phyloP scores from a whole-genome alignment of 2,797 vertebrate genomes.

The Botia kubotai region DNA sequence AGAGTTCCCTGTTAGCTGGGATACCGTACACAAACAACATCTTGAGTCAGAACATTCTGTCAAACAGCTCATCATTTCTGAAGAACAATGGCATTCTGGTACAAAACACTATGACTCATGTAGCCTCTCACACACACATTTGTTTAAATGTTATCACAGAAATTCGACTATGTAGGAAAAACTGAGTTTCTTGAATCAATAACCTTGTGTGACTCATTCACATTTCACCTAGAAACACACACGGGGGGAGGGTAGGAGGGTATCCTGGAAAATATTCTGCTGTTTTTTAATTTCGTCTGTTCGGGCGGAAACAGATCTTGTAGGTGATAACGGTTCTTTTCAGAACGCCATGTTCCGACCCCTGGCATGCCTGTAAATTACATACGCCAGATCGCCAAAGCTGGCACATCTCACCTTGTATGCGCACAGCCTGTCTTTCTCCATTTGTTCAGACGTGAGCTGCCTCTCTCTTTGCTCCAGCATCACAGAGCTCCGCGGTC shows the following conservation, averaged over 20 bases:
- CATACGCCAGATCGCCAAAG: constrained; percentile 26
- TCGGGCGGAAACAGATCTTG: constrained; percentile 40
- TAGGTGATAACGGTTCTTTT: constrained; percentile 57
- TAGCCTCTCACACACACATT: constrained; percentile 35
- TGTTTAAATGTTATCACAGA: background rate
- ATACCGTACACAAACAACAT: constrained; percentile 2
- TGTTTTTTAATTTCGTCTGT: constrained; percentile 35
- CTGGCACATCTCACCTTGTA: constrained; percentile 75
- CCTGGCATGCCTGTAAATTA: constrained; percentile 19
- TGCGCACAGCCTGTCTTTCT: constrained; percentile 72
- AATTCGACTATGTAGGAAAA: constrained; percentile 14
- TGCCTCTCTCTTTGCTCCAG: constrained; percentile 65
- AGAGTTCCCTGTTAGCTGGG: too few relatives aligned
- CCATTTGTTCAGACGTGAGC: constrained; percentile 62
- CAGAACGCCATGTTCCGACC: constrained; percentile 55
- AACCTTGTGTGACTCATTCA: constrained; percentile 37
- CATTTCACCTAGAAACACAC: constrained; percentile 31
- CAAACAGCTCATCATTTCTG: background rate
- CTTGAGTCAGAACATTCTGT: constrained; percentile 3
- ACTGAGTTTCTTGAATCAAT: background rate
- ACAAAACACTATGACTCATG: constrained; percentile 28
- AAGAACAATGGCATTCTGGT: background rate
- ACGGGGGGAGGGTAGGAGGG: background rate
- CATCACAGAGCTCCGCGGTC: constrained; percentile 64
- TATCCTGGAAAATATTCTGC: too few relatives aligned